Base-by-base conservation (phyloP, 2,113 vertebrate species). In the Tupaia tana region DNA sequence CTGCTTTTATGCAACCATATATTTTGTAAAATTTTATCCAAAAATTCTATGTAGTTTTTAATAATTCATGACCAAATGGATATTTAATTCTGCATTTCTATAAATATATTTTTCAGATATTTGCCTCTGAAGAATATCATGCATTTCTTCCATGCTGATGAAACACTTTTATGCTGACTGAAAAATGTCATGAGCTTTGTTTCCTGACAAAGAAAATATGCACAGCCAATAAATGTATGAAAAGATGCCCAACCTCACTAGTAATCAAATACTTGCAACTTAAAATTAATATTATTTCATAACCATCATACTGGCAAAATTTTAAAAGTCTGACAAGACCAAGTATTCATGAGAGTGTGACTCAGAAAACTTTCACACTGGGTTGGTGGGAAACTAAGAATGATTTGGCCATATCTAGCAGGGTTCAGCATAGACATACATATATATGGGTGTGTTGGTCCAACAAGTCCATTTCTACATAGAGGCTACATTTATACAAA, bases 201-300 rank as follows among this genome's bases (percentile, higher is more conserved):
- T 90, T 90, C n/a, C 56, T 82, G 34, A 29, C 63, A 75, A 75
- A 93, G 52, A 34, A 94, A 91, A 91, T 78, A n/a, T 29, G 20
- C 24, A 83, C 7, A 75, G 31, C 63, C 43, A 43, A 43, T 43
- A 43, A 43, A 43, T 43, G 43, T 43, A 43, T 43, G 43, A 43
- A 43, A 43, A 43, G 43, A 43, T 43, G 43, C 43, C 3, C 43
- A 43, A 43, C 43, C 43, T 43, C 43, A 43, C 20, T 56, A 56
- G 74, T 63, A 94, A 81, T n/a, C 20, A 69, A 69, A 27, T 16
- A 69, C 25, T 43, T 83, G 43, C 22, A 77, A 85, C 18, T 78
- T 52, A 77, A n/a, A 64, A 71, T 12, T 27, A 79, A 29, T 71
- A 34, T 89, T 92, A 79, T 43, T 79, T 83, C 54, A 61, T 31